Percentiles rank a stretch among this genome's conserved stretches.
Conservation (phyloP, 2,113 vertebrate species). For the Antechinus flavipes region DNA sequence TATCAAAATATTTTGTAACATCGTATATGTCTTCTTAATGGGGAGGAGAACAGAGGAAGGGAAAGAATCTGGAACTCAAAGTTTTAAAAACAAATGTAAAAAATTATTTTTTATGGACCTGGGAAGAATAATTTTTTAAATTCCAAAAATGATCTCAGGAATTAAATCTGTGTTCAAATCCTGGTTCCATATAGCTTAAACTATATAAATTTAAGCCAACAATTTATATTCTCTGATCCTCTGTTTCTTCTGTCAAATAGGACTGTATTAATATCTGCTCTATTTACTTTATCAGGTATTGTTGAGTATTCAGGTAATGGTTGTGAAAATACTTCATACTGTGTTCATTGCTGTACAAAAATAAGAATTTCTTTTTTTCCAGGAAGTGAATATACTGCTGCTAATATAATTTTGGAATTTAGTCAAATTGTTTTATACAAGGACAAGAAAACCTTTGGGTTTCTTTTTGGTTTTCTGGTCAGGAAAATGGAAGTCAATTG, state of each 20-base stretch:
- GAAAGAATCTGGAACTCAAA: too few relatives aligned
- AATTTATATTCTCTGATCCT: background rate
- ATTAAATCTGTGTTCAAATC: background rate
- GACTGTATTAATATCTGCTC: background rate
- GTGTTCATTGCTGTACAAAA: background rate
- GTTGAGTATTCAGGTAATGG: background rate
- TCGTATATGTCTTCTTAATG: too few relatives aligned
- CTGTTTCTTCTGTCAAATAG: background rate
- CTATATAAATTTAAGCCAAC: background rate
- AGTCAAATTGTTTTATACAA: conserved; percentile 7
- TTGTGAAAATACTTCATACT: background rate
- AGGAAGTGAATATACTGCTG: background rate
- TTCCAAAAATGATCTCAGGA: background rate
- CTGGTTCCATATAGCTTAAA: background rate
- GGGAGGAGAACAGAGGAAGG: too few relatives aligned
- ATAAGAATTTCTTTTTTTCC: background rate
- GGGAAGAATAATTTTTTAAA: background rate
- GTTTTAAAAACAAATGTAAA: too few relatives aligned
- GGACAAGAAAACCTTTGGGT: background rate
- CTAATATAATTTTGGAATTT: conserved; percentile 26
- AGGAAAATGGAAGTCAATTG: background rate
- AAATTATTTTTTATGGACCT: background rate
- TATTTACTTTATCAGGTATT: background rate
- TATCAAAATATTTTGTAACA: too few relatives aligned
- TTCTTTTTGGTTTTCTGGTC: background rate